Evolutionary conservation across 2,797 vertebrate species (phyloP).

Genomic region (Chaetodon trifasciatus): DNA sequence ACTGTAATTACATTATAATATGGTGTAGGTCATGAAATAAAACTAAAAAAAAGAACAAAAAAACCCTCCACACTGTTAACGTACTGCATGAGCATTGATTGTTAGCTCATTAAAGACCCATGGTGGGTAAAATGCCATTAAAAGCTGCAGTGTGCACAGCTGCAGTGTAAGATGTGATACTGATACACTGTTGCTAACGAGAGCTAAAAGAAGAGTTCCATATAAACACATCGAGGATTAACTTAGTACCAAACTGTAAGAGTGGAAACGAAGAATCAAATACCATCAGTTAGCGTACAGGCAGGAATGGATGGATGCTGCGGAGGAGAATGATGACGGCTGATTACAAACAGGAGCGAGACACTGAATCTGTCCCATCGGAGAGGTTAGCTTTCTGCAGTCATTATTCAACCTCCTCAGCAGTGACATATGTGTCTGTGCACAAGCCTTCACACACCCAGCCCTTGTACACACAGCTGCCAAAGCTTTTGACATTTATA

Average conservation of each 20-base stretch:
- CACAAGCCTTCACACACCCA: constrained; percentile 11
- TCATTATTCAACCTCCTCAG: constrained; percentile 62
- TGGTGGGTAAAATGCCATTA: constrained; percentile 34
- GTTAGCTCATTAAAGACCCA: constrained; percentile 52
- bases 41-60: constrained; percentile 20
- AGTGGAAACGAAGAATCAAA: constrained; percentile 51
- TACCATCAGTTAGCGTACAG: constrained; percentile 52
- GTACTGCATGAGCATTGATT: constrained; percentile 51
- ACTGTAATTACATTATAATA: constrained; percentile 41
- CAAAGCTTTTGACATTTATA: constrained; percentile 34
- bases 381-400: constrained; percentile 41
- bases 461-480: constrained; percentile 14
- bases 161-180: constrained; percentile 6
- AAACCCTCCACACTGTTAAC: constrained; percentile 18
- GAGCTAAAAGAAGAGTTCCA: constrained; percentile 29
- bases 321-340: constrained; percentile 55
- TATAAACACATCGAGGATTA: constrained; percentile 50
- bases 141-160: constrained; percentile 40
- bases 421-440: constrained; percentile 30
- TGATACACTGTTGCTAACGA: constrained; percentile 27
- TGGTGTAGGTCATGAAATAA: constrained; percentile 24
- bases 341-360: constrained; percentile 54
- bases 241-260: constrained; percentile 50
- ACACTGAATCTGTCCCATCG: constrained; percentile 54
- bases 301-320: constrained; percentile 37